Base-by-base conservation (phyloP, 2,797 vertebrate genomes). In the Mormyrops boulengeri region DNA sequence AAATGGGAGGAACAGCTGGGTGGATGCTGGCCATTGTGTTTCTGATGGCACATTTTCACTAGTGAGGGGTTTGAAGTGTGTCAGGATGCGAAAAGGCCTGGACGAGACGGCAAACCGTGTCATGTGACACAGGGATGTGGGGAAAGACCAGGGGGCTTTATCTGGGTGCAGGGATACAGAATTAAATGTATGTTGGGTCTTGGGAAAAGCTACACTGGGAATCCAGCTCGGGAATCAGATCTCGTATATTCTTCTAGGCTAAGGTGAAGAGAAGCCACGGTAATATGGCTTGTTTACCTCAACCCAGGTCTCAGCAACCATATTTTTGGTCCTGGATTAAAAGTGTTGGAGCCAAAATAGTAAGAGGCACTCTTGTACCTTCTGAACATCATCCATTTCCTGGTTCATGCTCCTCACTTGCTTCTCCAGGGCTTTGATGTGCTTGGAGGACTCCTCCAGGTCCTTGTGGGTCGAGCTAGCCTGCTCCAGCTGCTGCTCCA, bases 321-420 rank as follows among this genome's bases (percentile, higher is more conserved):
- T 66, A 26, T 66, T 30, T 60, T 30, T 73, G 69, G 30, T 38
- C 14, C 69, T 38, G 30, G 41, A 82, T 17, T 82, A 41, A 19
- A 82, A 11, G 2, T 22, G 30, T 2, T 34, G 41, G 19, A 2
- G 17, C 19, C 38, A n/a, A 26, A 84, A 11, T 11, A 8, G 41
- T 22, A 47, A 19, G 17, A 17, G 7, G 80, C 22, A 30, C 2
- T 12, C 44, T 8, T 7, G 30, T 86, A 99, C 99, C 98, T 98
- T 99, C 92, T 97, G 97, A 85, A 99, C 93, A 92, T 98, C 97
- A 19, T 99, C 98, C 91, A 94, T 96, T 92, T 99, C 98, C 94
- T 97, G 97, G 85, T 97, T 95, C 66, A 98, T 38, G 0, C 91
- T 92, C 95, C 95, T 98, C 91, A 99, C 95, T 94, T 99, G 98